Evolutionary conservation across 2,888 invertebrate species (phyloP), one percentile per base, ranked within the genome.

Genomic region (Xestia sexstrigata): DNA sequence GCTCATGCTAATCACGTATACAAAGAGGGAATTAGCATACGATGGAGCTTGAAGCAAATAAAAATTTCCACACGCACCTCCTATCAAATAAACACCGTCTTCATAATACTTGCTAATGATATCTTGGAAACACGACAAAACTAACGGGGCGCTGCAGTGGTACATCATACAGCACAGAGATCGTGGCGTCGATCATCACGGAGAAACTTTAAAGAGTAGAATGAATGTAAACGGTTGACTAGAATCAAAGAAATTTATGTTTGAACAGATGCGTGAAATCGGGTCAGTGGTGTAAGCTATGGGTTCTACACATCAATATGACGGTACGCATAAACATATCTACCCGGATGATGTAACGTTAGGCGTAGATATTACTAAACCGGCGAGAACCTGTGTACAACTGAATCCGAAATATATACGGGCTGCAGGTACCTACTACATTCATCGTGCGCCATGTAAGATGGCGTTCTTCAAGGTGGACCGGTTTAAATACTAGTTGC

Each of bases 231-330:
- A 89, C 90, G 79, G 70, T 87, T 83, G 81, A 86, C 82, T 77
- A 88, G 89, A 91, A 91, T 91, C 90, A 92, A 93, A 93, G 90
- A 92, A 91, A 91, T 90, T 89, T 90, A 92, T 92, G 91, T 94
- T 93, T 91, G 89, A 92, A 93, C 95, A 94, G 95, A 93, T 95
- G 95, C 88, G 86, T 88, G 92, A 92, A 96, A 93, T 89, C 88
- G 89, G 96, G 96, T 96, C 96, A 96, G 95, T 93, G 90, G 94
- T 93, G 93, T 94, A 93, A 93, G 92, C 93, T 93, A 92, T 90
- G 90, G 92, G 91, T 92, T 89, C 92, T 92, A 93, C 93, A 93
- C 92, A 94, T 93, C 91, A 92, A 93, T 91, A 91, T 90, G 92
- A 89, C 90, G 92, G 91, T 90, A 91, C 92, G 91, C 91, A 91